Evolutionary conservation across 1,140 invertebrate species (phyloP).

Genomic region (Pectinophora gossypiella): DNA sequence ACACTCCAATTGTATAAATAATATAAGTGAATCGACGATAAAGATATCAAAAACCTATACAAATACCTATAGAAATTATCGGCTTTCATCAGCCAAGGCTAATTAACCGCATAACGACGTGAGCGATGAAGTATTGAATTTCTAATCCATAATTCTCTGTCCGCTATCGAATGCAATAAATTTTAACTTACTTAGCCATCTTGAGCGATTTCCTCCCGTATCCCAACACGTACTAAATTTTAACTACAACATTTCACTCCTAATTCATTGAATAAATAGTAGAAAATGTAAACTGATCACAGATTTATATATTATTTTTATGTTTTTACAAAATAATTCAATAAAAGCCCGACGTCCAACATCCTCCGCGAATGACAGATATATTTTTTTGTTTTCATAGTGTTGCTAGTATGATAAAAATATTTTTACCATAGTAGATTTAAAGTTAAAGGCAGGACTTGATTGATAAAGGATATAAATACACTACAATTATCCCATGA

Average conservation of each 20-base stretch:
- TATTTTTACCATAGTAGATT: too few relatives aligned
- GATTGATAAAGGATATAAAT: too few relatives aligned
- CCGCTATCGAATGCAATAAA: conserved; percentile 19
- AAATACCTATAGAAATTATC: too few relatives aligned
- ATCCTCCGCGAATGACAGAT: neutral
- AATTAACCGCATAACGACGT: conserved; percentile 14
- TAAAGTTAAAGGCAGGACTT: too few relatives aligned
- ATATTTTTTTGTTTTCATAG: neutral
- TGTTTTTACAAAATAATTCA: conserved; percentile 15
- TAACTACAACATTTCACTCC: conserved; percentile 31
- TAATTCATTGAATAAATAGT: neutral
- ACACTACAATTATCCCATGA: too few relatives aligned
- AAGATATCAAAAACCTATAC: too few relatives aligned
- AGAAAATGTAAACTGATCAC: neutral
- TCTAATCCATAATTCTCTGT: conserved; percentile 18
- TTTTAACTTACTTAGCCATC: conserved; percentile 56
- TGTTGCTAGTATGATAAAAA: too few relatives aligned
- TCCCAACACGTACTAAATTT: conserved; percentile 11
- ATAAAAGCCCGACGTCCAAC: neutral
- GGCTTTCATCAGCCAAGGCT: neutral
- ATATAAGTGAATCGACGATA: too few relatives aligned
- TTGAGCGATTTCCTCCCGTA: conserved; percentile 20
- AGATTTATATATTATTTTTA: conserved; percentile 13
- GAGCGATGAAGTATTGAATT: conserved; percentile 17
- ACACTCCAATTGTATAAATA: too few relatives aligned